Conservation (phyloP, 1,140 invertebrate species). For the Leptoteleia sp. region DNA sequence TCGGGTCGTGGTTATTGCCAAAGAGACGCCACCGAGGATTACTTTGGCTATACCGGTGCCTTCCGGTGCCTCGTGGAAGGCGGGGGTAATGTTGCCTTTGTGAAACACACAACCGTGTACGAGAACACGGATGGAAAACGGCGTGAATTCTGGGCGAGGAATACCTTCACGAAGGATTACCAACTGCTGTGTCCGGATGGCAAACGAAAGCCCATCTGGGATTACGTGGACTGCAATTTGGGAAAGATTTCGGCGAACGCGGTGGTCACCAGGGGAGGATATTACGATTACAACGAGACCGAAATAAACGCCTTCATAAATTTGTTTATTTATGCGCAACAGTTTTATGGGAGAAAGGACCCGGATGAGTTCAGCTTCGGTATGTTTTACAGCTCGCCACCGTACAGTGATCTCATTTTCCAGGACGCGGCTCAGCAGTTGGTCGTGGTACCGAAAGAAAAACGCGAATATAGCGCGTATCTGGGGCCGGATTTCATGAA, state of each 20-base stretch:
- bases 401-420: constrained; percentile 94
- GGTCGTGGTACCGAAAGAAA: constrained; percentile 84
- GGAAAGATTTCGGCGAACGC: constrained; percentile 96
- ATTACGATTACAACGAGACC: constrained; percentile 87
- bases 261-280: constrained; percentile 90
- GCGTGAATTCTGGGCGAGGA: constrained; percentile 95
- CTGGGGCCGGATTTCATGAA: constrained; percentile 89
- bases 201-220: constrained; percentile 87
- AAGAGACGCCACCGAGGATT: constrained; percentile 84
- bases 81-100: constrained; percentile 96
- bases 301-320: constrained; percentile 92
- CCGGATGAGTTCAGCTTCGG: constrained; percentile 94
- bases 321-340: constrained; percentile 94
- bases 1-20: no score
- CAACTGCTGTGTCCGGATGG: constrained; percentile 97
- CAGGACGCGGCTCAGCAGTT: constrained; percentile 94
- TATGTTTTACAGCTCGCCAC: constrained; percentile 92
- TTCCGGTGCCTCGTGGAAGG: constrained; percentile 89
- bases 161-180: constrained; percentile 94
- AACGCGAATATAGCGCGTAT: constrained; percentile 86
- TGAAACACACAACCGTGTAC: constrained; percentile 94
- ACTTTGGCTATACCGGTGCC: constrained; percentile 88
- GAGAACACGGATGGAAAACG: constrained; percentile 96
- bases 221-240: constrained; percentile 93
- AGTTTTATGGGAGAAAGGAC: constrained; percentile 92